Evolutionary conservation across 92 coral and sea anemone species (phyloP), one percentile per base, ranked within the genome.

Genomic region (Porites rus): DNA sequence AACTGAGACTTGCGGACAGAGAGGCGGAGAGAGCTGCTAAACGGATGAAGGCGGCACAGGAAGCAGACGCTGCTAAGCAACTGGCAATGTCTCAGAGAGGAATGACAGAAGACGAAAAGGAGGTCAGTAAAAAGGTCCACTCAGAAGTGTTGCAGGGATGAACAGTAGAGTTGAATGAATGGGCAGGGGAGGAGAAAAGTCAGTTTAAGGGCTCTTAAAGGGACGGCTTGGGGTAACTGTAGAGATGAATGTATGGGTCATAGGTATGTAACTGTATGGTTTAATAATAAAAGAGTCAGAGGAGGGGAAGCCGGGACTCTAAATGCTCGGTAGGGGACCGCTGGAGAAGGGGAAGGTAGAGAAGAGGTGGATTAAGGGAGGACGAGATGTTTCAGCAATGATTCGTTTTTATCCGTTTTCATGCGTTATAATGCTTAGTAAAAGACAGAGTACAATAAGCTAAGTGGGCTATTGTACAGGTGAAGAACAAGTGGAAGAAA

Each of bases 21-120:
- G 98, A 97, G 71, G 92, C 99, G 7, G 99, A 97, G 84, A 88
- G 97, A 21, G 97, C 95, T 38, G 95, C 91, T 19, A 95, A 85
- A 86, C 91, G 82, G 69, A 74, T 90, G 79, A 72, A 92, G 25
- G 74, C 82, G 22, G 94, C 89, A 3, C 92, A 97, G 73, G 98
- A 97, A 89, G 85, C 88, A 65, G 98, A 97, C 70, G 99, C 98
- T 16, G 88, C 94, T 17, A 82, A 84, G 43, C 93, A 95, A 51
- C 89, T 97, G 31, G 94, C 94, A 50, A 80, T 83, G 77, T 95
- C 99, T 9, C 99, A 97, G 69, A 77, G 91, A 88, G 99, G 98
- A 74, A 77, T 95, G 94, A 92, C 96, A 4, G 99, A 95, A 73
- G 95, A 92, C 17, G 96, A 96, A 77, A 96, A 94, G 87, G 96